phyloP scores from a whole-genome alignment of 1,140 invertebrate genomes.

The Coboldia fuscipes region DNA sequence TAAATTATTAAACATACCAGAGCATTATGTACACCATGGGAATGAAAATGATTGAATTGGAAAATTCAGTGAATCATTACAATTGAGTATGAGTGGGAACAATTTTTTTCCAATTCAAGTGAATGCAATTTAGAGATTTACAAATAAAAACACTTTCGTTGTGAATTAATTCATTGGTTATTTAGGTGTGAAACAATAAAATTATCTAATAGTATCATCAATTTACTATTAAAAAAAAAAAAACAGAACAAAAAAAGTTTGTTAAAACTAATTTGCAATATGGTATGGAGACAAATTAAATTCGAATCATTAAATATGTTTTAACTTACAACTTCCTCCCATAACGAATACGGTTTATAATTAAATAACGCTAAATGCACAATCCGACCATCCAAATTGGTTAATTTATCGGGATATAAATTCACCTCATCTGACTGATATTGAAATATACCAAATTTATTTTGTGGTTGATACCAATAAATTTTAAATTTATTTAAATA shows the following conservation, averaged over 20 bases:
- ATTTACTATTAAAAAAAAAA: too few species aligned
- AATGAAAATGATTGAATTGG: too few species aligned
- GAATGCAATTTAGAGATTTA: too few species aligned
- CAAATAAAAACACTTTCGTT: neutral
- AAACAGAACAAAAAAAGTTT: too few species aligned
- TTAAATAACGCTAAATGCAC: constrained; percentile 9
- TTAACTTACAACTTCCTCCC: constrained; percentile 5
- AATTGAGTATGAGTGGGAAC: too few species aligned
- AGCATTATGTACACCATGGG: too few species aligned
- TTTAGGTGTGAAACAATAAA: neutral
- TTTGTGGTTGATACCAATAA: too few species aligned
- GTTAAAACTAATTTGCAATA: neutral
- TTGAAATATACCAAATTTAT: too few species aligned
- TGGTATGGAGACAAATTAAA: neutral
- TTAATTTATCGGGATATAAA: constrained; percentile 11
- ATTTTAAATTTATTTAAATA: neutral
- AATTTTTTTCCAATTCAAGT: too few species aligned
- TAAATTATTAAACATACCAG: too few species aligned
- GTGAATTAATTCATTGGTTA: neutral
- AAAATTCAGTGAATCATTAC: too few species aligned
- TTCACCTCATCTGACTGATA: constrained; percentile 1
- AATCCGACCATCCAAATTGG: constrained; percentile 7
- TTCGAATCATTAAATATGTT: neutral
- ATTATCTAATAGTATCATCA: neutral
- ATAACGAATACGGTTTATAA: constrained; percentile 11